Evolutionary conservation across 2,888 invertebrate species (phyloP).

Genomic region (Neoscelio sp.): DNA sequence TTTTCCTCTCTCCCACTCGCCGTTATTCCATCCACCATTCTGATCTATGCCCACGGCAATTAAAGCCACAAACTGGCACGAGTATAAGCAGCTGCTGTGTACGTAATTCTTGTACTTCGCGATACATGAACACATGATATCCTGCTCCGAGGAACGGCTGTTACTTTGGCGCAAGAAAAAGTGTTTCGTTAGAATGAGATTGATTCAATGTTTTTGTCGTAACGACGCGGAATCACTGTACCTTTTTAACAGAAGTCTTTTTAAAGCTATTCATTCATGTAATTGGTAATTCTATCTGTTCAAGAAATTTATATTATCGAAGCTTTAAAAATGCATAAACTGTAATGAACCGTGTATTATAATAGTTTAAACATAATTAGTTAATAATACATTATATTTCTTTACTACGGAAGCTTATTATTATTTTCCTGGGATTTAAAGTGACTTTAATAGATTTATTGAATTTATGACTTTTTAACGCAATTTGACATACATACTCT

Average conservation of each 20-base stretch:
- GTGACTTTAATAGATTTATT: too few species aligned
- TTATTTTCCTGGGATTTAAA: too few species aligned
- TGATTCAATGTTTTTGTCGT: constrained; percentile 13
- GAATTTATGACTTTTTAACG: too few species aligned
- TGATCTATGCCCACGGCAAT: constrained; percentile 55
- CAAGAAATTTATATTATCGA: background rate
- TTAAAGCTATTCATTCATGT: constrained; percentile 5
- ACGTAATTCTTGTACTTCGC: constrained; percentile 46
- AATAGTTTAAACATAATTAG: too few species aligned
- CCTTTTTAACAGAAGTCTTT: constrained; percentile 9
- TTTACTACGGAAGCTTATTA: too few species aligned
- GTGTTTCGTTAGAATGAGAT: constrained; percentile 21
- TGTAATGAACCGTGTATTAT: too few species aligned
- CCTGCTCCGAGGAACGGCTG: constrained; percentile 15
- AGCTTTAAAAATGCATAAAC: too few species aligned
- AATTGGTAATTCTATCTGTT: constrained; percentile 1
- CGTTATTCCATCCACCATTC: constrained; percentile 48
- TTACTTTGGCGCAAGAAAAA: constrained; percentile 13
- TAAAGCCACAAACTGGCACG: constrained; percentile 58
- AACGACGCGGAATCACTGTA: constrained; percentile 12
- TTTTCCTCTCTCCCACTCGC: constrained; percentile 46
- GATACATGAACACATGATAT: constrained; percentile 26
- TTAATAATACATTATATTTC: too few species aligned
- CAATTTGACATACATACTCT: too few species aligned
- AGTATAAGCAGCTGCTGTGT: constrained; percentile 46